These are phyloP conservation scores for Trissolcus japonicus DNA, from an alignment of 2,888 invertebrate species.

Conservation along the genomic window DNA sequence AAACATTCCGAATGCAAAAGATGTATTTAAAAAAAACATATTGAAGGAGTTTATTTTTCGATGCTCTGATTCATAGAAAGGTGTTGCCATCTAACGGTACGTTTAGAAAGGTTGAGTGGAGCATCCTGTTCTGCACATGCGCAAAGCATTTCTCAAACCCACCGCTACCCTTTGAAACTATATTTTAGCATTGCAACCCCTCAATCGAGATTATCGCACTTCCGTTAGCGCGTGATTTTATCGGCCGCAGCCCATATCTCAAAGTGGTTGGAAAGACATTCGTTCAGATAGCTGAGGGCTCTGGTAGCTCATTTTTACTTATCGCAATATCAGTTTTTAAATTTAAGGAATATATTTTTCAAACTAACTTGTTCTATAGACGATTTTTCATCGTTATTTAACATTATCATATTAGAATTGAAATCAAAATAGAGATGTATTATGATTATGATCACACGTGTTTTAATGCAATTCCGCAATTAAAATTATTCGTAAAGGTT, in stretches of 20 bases:
- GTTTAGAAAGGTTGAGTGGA: slow-evolving; percentile 57
- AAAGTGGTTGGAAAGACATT: slow-evolving; percentile 64
- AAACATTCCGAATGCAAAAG: too few relatives aligned
- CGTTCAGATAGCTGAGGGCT: slow-evolving; percentile 59
- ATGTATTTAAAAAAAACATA: too few relatives aligned
- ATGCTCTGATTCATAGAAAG: too few relatives aligned
- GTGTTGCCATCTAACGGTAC: slow-evolving; percentile 68
- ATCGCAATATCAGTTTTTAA: background rate
- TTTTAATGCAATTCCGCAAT: too few relatives aligned
- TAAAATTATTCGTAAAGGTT: too few relatives aligned
- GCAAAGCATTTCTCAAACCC: slow-evolving; percentile 51
- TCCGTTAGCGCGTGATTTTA: slow-evolving; percentile 67
- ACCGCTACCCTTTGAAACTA: slow-evolving; percentile 52
- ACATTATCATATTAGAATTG: too few relatives aligned
- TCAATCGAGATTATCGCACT: slow-evolving; percentile 55
- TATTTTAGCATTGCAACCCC: slow-evolving; percentile 48
- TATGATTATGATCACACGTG: too few relatives aligned
- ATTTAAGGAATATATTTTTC: background rate
- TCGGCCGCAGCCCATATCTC: slow-evolving; percentile 66
- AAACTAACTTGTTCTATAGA: background rate
- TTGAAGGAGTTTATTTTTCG: too few relatives aligned
- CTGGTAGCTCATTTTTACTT: slow-evolving; percentile 46
- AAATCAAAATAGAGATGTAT: background rate
- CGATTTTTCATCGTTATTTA: background rate
- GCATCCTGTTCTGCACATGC: slow-evolving; percentile 49